Base-by-base conservation (phyloP, 2,113 vertebrate species). In the Neodon shergylaensis region DNA sequence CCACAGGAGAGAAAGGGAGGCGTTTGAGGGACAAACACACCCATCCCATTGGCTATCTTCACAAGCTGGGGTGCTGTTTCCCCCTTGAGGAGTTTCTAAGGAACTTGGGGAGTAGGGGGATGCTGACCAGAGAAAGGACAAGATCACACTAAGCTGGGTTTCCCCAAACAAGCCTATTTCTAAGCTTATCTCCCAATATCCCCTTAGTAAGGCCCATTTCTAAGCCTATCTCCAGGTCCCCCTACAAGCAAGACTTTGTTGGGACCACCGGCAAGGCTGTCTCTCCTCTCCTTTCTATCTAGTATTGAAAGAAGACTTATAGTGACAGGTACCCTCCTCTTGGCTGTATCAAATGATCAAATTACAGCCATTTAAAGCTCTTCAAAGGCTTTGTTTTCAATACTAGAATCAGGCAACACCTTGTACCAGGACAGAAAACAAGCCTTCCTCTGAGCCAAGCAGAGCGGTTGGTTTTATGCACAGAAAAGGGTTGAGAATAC, bases 11-110 rank as follows among this genome's bases (percentile, higher is more conserved):
- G 1, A 39, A 66, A 39, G 3, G 61, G 63, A 52, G n/a, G 4
- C 7, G 3, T 33, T 3, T 26, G 24, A 16, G 63, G 39, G 4
- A 22, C 14, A 28, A 47, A 73, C 16, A 7, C 10, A 54, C 7
- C 4, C 19, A 17, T 1, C 36, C 21, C 19, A 3, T 2, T 7
- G 22, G 44, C 6, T 26, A 1, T 39, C 8, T 22, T 70, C 61
- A 72, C 22, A 22, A 24, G 26, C 9, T 66, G 17, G 44, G 44
- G 2, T 22, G 19, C 22, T 10, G 1, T 17, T 52, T 5, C 8
- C 36, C 11, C 12, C 21, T 10, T 16, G 1, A n/a, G 19, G 49
- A 17, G 31, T 13, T 39, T 63, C 44, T 88, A n/a, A 94, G 39
- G 21, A 82, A 63, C 31, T 26, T 3, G 7, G 44, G 31, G 31